These are phyloP conservation scores for Mercenaria mercenaria DNA, from an alignment of 1,140 invertebrate genomes.

Conservation along the genomic window DNA sequence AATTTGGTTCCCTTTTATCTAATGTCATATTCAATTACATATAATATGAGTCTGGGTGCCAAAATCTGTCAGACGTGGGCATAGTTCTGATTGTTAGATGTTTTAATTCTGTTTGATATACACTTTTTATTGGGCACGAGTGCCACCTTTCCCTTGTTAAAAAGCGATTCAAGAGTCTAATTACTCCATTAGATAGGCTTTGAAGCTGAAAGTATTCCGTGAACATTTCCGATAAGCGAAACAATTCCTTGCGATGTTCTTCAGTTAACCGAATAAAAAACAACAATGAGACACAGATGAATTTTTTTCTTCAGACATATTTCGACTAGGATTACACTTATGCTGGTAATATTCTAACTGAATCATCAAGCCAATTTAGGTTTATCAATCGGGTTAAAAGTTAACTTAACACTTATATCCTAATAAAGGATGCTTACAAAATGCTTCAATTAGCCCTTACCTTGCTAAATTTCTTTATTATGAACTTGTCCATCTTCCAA, in stretches of 20 bases:
- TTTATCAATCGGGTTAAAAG: no score
- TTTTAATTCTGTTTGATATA: conserved; percentile 55
- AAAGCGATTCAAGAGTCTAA: conserved; percentile 33
- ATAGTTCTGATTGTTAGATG: conserved; percentile 21
- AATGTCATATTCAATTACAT: conserved; percentile 40
- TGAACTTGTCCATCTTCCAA: no score
- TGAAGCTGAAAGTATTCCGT: neutral
- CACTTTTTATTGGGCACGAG: conserved; percentile 19
- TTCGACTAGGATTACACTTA: neutral
- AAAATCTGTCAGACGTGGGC: conserved; percentile 47
- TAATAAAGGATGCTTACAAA: no score
- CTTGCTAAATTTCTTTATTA: no score
- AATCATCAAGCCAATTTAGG: no score
- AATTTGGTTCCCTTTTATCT: conserved; percentile 45
- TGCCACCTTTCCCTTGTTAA: conserved; percentile 3
- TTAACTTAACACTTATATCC: no score
- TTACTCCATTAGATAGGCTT: conserved; percentile 43
- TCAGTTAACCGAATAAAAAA: neutral
- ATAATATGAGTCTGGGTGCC: conserved; percentile 9
- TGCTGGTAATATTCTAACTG: no score
- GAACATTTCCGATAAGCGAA: neutral
- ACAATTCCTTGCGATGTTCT: neutral
- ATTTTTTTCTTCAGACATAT: neutral
- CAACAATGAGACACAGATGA: neutral
- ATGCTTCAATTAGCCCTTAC: no score